Conservation (phyloP, 2,797 vertebrate species). For the Typhlichthys eigenmanni region DNA sequence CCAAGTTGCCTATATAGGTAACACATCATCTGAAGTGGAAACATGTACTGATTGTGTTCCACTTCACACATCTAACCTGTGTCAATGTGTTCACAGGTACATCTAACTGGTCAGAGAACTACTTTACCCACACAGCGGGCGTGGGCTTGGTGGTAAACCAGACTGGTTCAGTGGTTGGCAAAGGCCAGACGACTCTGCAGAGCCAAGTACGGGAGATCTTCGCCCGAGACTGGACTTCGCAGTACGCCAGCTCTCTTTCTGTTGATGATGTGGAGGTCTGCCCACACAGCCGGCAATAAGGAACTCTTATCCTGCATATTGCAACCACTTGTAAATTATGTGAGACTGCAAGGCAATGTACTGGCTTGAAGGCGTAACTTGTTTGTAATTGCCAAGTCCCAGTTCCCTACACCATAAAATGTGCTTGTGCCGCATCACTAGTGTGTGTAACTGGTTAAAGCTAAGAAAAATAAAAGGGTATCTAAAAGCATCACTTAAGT, state of each 20-base stretch:
- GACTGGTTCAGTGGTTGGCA: constrained; percentile 52
- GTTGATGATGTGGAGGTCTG: constrained; percentile 46
- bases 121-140: constrained; percentile 78
- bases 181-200: constrained; percentile 67
- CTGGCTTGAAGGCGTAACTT: too few relatives aligned
- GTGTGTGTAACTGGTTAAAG: too few relatives aligned
- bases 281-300: constrained; percentile 31
- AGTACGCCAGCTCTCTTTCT: constrained; percentile 46
- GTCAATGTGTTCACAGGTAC: constrained; percentile 69
- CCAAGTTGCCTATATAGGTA: constrained; percentile 81
- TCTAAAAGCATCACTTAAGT: too few relatives aligned
- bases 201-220: constrained; percentile 73
- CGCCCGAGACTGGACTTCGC: constrained; percentile 74
- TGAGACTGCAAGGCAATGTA: too few relatives aligned
- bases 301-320: background rate
- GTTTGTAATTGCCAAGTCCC: too few relatives aligned
- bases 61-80: constrained; percentile 6
- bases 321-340: too few relatives aligned
- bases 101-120: constrained; percentile 84
- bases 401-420: too few relatives aligned
- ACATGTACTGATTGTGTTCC: background rate
- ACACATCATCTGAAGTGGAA: background rate
- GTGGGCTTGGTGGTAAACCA: constrained; percentile 81
- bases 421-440: too few relatives aligned
- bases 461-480: too few relatives aligned